A percentile compares a stretch with the other conserved stretches of the same genome.
phyloP scores from a whole-genome alignment of 2,797 vertebrate genomes.

The Paratrypauchen microcephalus region DNA sequence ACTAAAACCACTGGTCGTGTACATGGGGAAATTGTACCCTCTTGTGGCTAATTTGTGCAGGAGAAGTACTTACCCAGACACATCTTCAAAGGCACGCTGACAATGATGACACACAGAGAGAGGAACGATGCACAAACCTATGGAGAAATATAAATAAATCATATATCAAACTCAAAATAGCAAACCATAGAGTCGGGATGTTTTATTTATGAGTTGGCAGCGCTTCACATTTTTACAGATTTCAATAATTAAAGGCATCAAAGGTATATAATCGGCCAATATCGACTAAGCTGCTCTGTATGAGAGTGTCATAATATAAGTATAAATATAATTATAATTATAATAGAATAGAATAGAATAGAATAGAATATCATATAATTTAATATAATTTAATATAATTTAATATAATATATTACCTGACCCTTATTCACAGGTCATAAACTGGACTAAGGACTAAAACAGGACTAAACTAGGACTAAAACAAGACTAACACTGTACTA shows the following conservation, averaged over 20 bases:
- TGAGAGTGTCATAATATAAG: background rate
- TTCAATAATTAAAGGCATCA: conserved; percentile 49
- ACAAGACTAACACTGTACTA: too few relatives aligned
- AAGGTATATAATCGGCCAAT: background rate
- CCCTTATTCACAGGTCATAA: too few relatives aligned
- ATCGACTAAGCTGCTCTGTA: background rate
- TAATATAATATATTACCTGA: too few relatives aligned
- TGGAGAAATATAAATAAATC: conserved; percentile 42
- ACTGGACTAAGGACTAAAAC: too few relatives aligned
- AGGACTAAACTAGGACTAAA: too few relatives aligned
- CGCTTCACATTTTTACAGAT: conserved; percentile 34
- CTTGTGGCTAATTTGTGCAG: conserved; percentile 43
- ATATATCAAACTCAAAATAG: conserved; percentile 26
- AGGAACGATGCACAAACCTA: conserved; percentile 52
- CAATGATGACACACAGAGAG: conserved; percentile 35
- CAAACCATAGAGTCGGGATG: conserved; percentile 20
- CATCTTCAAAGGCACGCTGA: conserved; percentile 37
- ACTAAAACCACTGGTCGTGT: background rate
- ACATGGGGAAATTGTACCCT: conserved; percentile 54
- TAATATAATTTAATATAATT: too few relatives aligned
- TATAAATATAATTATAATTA: too few relatives aligned
- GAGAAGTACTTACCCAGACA: conserved; percentile 40
- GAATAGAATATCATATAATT: too few relatives aligned
- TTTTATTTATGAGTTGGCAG: conserved; percentile 37
- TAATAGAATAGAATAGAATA: too few relatives aligned